phyloP scores from a whole-genome alignment of 2,888 invertebrate species.

The Luperina nickerlii region DNA sequence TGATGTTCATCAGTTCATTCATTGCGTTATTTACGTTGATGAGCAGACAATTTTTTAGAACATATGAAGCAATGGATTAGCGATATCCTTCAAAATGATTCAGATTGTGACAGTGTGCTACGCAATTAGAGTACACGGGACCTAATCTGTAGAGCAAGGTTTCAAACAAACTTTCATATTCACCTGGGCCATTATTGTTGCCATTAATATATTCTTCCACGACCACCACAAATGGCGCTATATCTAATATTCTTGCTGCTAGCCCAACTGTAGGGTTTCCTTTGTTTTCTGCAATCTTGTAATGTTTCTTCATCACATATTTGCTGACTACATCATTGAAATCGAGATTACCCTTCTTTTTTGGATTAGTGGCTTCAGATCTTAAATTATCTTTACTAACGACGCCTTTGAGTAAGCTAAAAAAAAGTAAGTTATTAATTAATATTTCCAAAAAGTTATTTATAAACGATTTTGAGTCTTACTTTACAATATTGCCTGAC shows the following conservation, averaged over 20 bases:
- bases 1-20: background rate
- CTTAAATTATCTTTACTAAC: slow-evolving; percentile 88
- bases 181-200: slow-evolving; percentile 62
- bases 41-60: background rate
- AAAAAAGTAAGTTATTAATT: slow-evolving; percentile 28
- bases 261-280: slow-evolving; percentile 91
- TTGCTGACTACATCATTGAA: slow-evolving; percentile 90
- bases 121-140: background rate
- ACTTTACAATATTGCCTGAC: too few relatives aligned
- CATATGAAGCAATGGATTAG: background rate
- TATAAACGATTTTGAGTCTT: too few relatives aligned
- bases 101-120: background rate
- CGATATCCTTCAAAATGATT: background rate
- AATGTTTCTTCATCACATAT: slow-evolving; percentile 92
- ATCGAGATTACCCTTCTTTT: slow-evolving; percentile 87
- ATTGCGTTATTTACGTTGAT: too few relatives aligned
- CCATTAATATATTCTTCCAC: slow-evolving; percentile 70
- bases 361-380: slow-evolving; percentile 90
- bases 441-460: background rate
- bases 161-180: slow-evolving; percentile 16
- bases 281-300: slow-evolving; percentile 90
- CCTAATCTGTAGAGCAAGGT: background rate
- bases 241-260: slow-evolving; percentile 94
- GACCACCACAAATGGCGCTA: slow-evolving; percentile 93
- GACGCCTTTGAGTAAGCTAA: slow-evolving; percentile 74